Percentiles rank a stretch among this genome's conserved stretches.
phyloP scores from a whole-genome alignment of 2,888 invertebrate genomes.

The Drosophila crucigera region DNA sequence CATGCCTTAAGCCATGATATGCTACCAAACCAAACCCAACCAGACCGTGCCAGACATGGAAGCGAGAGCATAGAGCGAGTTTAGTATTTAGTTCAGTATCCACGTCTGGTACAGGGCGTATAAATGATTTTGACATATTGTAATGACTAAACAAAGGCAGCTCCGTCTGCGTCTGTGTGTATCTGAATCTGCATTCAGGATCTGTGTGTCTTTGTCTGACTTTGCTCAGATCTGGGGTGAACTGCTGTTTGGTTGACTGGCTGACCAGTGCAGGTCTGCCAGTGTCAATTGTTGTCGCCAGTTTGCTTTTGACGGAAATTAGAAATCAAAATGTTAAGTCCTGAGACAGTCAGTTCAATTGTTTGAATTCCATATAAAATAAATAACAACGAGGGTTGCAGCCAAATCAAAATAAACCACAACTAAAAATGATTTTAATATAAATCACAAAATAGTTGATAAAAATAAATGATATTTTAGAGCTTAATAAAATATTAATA shows the following conservation, averaged over 20 bases:
- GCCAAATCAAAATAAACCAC: neutral
- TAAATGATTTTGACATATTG: slow-evolving; percentile 72
- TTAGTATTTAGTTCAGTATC: slow-evolving; percentile 10
- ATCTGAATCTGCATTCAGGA: slow-evolving; percentile 7
- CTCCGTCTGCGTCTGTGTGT: slow-evolving; percentile 1
- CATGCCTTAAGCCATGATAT: slow-evolving; percentile 64
- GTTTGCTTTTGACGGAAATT: slow-evolving; percentile 58
- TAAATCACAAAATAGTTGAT: neutral
- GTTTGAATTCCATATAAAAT: slow-evolving; percentile 2
- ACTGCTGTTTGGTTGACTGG: slow-evolving; percentile 35
- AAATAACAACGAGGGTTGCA: slow-evolving; percentile 9
- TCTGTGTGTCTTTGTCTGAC: slow-evolving; percentile 13
- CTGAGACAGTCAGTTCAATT: slow-evolving; percentile 31
- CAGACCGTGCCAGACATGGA: neutral
- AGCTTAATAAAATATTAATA: neutral
- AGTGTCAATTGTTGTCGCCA: slow-evolving; percentile 54
- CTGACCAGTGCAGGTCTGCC: slow-evolving; percentile 42
- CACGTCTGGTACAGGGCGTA: slow-evolving; percentile 28
- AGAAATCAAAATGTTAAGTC: slow-evolving; percentile 59
- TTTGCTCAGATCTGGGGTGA: slow-evolving; percentile 24
- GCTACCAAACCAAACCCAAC: slow-evolving; percentile 27
- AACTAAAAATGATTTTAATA: too few relatives aligned
- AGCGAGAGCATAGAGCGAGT: slow-evolving; percentile 7
- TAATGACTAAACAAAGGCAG: slow-evolving; percentile 65
- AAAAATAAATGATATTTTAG: neutral